Base-by-base conservation (phyloP, 2,113 vertebrate genomes). In the Gorsachius goisagi region DNA sequence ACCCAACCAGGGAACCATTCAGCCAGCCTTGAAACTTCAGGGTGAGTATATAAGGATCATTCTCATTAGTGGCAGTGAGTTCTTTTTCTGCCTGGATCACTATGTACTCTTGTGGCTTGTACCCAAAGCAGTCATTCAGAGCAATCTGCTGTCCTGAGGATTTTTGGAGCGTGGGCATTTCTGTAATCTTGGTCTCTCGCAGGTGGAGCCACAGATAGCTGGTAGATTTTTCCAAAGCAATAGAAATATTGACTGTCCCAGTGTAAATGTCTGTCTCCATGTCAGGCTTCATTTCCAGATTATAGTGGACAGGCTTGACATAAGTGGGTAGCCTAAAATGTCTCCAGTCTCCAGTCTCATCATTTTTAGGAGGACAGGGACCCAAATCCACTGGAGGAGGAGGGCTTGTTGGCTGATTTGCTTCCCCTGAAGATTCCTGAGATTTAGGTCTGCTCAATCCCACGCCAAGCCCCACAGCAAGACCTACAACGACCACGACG, bases 1-100 rank as follows among this genome's bases (percentile, higher is more conserved):
- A 99, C 5, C 99, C 99, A 92, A 99, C 99, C 45, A 99, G 98
- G 3, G 99, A 99, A 80, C 98, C 98, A 5, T 99, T 99, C 68
- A 99, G 98, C 98, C 98, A 98, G 86, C 99, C 99, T 53, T 98
- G 97, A 96, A 99, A 99, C 91, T 98, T 97, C 97, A 99, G 77
- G 19, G 96, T 99, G 64, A 99, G 98, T 18, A 97, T 30, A 13
- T 99, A 99, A 22, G 64, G 64, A 7, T 97, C 92, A 5, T 4
- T 96, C 15, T 50, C 67, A 3, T 5, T 2, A 5, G 87, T 94
- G 73, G 73, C 50, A 3, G 71, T 9, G 41, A 99, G 97, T 18
- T 96, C 73, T 63, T 97, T 45, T 4, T 62, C 83, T 5, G 98
- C 98, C 92, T 99, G 98, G 69, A 99, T 88, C 64, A 99, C 99